Evolutionary conservation across 2,888 invertebrate species (phyloP).

Genomic region (Coronaproctus castanopsis): DNA sequence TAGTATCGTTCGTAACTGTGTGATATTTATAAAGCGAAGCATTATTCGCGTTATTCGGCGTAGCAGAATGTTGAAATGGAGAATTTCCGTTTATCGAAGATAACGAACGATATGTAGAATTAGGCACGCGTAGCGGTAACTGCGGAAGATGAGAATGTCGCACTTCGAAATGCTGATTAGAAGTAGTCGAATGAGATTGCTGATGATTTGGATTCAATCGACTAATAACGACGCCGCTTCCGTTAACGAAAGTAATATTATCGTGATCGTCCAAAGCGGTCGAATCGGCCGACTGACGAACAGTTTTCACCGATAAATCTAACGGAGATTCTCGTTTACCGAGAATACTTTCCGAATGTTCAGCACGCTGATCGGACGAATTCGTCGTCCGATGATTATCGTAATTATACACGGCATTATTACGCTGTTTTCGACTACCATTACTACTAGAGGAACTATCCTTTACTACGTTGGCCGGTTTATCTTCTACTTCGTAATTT

Average conservation of each 20-base stretch:
- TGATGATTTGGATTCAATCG: conserved; percentile 7
- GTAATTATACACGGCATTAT: background rate
- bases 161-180: conserved; percentile 15
- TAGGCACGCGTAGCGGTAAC: conserved; percentile 1
- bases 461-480: too few relatives aligned
- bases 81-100: conserved; percentile 8
- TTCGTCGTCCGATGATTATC: background rate
- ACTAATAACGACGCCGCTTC: conserved; percentile 28
- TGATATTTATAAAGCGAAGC: background rate
- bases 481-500: too few relatives aligned
- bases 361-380: background rate
- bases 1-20: background rate
- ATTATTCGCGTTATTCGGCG: background rate
- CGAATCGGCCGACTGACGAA: conserved; percentile 71
- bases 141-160: conserved; percentile 8
- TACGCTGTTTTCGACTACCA: background rate
- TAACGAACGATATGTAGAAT: too few relatives aligned
- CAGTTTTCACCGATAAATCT: conserved; percentile 72
- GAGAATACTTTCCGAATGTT: background rate
- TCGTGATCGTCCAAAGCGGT: conserved; percentile 30
- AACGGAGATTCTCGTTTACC: conserved; percentile 53
- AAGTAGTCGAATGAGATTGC: conserved; percentile 1
- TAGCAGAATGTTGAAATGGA: background rate
- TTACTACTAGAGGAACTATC: background rate
- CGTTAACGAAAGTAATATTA: conserved; percentile 18